Conservation (phyloP, 2,113 vertebrate genomes). For the Orthonyx spaldingii region DNA sequence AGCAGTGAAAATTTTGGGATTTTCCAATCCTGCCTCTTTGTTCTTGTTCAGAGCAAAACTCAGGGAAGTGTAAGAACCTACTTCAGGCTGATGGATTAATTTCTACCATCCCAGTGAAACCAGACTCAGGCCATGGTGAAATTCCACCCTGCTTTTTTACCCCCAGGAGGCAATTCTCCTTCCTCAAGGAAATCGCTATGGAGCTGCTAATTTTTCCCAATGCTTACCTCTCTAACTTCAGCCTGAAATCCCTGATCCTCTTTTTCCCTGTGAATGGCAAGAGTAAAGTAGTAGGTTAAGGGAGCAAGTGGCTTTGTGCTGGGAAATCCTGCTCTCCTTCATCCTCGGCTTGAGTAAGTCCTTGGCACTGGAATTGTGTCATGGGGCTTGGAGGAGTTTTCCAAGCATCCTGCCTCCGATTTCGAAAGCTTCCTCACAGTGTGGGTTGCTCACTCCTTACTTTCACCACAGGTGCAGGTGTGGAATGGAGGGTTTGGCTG, state of each 20-base stretch:
- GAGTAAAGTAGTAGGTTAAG: not conserved
- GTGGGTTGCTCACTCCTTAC: not conserved
- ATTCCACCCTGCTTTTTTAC: not conserved
- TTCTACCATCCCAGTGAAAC: not conserved
- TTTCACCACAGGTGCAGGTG: accelerated
- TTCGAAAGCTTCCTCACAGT: not conserved
- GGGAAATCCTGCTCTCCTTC: not conserved
- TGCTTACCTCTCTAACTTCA: not conserved
- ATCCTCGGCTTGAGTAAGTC: not conserved
- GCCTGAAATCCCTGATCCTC: not conserved
- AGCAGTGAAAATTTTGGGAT: not conserved
- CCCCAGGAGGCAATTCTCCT: not conserved
- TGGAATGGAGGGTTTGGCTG: not conserved
- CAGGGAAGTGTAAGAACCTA: not conserved
- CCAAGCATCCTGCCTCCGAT: not conserved
- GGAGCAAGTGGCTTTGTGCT: not conserved
- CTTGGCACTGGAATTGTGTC: not conserved
- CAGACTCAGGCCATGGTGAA: not conserved
- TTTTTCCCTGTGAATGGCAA: not conserved
- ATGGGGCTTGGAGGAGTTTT: not conserved
- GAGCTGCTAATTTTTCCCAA: not conserved
- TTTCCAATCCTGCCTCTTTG: not conserved
- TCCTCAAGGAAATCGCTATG: accelerated
- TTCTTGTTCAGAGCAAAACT: not conserved
- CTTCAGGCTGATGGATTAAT: not conserved